Percentiles rank a stretch among this genome's conserved stretches.
Conservation (phyloP, 2,797 vertebrate species). For the Moxostoma hubbsi region DNA sequence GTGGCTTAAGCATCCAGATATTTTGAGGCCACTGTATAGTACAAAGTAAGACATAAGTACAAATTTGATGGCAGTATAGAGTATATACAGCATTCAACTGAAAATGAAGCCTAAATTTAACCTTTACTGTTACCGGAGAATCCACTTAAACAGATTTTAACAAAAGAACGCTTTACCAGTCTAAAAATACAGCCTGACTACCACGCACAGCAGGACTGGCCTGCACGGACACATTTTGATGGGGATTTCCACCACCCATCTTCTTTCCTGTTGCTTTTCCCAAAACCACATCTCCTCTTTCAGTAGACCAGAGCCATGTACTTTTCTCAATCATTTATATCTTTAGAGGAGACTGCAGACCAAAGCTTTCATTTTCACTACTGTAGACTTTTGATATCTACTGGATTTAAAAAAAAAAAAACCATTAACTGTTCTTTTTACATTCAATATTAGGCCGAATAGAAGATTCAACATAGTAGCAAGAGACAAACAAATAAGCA, state of each 20-base stretch:
- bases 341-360: neutral
- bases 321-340: neutral
- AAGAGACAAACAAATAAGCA: too few relatives aligned
- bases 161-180: neutral
- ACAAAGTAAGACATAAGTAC: neutral
- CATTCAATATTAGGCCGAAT: too few relatives aligned
- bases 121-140: neutral
- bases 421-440: too few relatives aligned
- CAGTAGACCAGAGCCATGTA: neutral
- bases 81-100: neutral
- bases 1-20: too few relatives aligned
- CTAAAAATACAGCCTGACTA: conserved; percentile 29
- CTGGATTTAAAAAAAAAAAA: too few relatives aligned
- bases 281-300: conserved; percentile 13
- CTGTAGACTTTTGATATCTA: too few relatives aligned
- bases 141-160: conserved; percentile 12
- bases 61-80: neutral
- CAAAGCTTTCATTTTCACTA: too few relatives aligned
- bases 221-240: conserved; percentile 11
- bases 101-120: neutral
- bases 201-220: neutral
- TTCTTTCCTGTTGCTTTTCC: conserved; percentile 35
- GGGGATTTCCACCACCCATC: conserved; percentile 55
- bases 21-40: too few relatives aligned
- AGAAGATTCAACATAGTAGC: too few relatives aligned